Base-by-base conservation (phyloP, 2,113 vertebrate species). In the Murina feae region DNA sequence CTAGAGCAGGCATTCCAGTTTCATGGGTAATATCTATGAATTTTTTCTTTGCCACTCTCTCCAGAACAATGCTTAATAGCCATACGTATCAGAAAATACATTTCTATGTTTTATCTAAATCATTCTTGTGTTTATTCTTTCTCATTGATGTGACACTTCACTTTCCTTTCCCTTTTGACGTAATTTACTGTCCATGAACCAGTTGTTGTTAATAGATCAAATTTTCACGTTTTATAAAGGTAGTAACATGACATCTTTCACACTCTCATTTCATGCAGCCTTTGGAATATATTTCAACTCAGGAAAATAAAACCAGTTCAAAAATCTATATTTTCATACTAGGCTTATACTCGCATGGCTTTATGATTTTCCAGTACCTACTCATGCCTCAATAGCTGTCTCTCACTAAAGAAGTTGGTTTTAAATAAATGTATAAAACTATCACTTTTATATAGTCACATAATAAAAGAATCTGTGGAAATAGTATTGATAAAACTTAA, bases 391-490 rank as follows among this genome's bases (percentile, higher is more conserved):
- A 3, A 83, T 86, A 96, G 55, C 74, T 89, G 1, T 86, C 80
- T 84, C 51, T 96, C 83, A 90, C 74, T 83, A 96, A 92, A 94
- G 72, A 83, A 94, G 32, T 68, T 28, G 51, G 35, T 92, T 96
- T 92, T 93, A 95, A 96, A 96, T 94, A 95, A 94, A 97, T 91
- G 82, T 96, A 95, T 94, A 90, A 86, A 71, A 72, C 53, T 23
- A 89, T 97, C 85, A 95, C 49, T 93, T 97, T 95, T 90, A 93
- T 83, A 90, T 87, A 65, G 18, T n/a, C 53, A 65, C 47, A 84
- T 76, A 83, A 95, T 86, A 92, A 94, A 96, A 97, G 42, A 82
- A 84, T 89, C 92, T 72, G 71, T 94, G 63, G 58, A 95, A 95
- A 87, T 49, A 49, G 58, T 95, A 72, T 85, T 95, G 93, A 93